Conservation (phyloP, 2,888 invertebrate genomes). For the Andrena bucephala region DNA sequence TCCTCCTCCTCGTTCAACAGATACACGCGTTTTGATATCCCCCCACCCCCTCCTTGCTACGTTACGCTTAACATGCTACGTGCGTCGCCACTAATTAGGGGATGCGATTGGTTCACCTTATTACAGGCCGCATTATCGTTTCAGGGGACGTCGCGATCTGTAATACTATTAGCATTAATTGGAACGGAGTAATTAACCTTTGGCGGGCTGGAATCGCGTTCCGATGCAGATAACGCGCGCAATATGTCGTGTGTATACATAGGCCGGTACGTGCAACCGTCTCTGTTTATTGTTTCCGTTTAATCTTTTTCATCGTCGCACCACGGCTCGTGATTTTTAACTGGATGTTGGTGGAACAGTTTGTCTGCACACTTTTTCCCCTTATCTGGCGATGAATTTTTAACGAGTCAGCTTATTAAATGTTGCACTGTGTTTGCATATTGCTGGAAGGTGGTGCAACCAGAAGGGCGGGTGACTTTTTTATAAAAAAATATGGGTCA, state of each 20-base stretch:
- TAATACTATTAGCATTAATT: constrained; percentile 61
- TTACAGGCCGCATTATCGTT: constrained; percentile 48
- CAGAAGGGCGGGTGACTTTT: not conserved
- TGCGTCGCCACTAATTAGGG: constrained; percentile 49
- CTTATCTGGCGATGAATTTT: not conserved
- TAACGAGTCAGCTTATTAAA: not conserved
- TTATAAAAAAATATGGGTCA: not conserved
- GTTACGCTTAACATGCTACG: constrained; percentile 33
- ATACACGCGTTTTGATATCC: constrained; percentile 33
- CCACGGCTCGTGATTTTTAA: not conserved
- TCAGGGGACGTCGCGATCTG: constrained; percentile 48
- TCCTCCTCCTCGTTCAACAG: not conserved
- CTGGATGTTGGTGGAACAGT: not conserved
- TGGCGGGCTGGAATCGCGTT: constrained; percentile 25
- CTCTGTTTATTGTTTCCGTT: not conserved
- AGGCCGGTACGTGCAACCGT: not conserved
- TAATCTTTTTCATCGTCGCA: not conserved
- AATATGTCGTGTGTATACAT: not conserved
- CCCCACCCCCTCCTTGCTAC: not conserved
- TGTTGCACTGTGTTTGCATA: not conserved
- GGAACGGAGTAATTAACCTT: constrained; percentile 59
- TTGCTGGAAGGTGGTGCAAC: not conserved
- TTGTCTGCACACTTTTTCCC: not conserved
- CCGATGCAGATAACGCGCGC: constrained; percentile 38
- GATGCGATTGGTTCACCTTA: constrained; percentile 54